These are phyloP conservation scores for Caenorhabditis inopinata DNA, from an alignment of 1,140 invertebrate species.

Conservation along the genomic window DNA sequence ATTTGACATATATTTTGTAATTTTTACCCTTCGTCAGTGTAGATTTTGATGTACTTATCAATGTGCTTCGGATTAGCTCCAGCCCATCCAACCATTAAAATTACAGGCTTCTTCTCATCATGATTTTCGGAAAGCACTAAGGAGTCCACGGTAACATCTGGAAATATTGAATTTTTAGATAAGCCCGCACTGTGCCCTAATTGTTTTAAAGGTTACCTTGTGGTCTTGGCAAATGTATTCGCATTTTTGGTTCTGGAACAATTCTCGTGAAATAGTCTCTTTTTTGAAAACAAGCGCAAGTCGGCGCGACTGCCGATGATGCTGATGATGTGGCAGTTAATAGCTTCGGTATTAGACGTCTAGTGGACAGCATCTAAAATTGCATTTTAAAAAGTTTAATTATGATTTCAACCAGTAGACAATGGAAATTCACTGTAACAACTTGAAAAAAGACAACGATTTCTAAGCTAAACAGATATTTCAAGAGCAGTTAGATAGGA, in stretches of 20 bases:
- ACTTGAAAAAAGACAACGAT: too few relatives aligned
- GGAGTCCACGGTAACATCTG: neutral
- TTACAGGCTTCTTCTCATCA: constrained; percentile 37
- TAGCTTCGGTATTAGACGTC: too few relatives aligned
- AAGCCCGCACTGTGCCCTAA: neutral
- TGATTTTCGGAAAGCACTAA: neutral
- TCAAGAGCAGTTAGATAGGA: too few relatives aligned
- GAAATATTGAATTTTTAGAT: neutral
- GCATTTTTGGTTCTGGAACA: constrained; percentile 11
- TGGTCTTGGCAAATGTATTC: neutral
- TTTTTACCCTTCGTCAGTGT: constrained; percentile 16
- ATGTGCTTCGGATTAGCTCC: constrained; percentile 37
- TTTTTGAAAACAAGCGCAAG: neutral
- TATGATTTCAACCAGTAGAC: too few relatives aligned
- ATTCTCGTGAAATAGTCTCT: neutral
- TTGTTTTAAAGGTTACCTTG: neutral
- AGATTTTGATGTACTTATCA: constrained; percentile 34
- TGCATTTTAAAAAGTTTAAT: too few relatives aligned
- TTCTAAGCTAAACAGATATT: too few relatives aligned
- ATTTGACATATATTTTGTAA: neutral
- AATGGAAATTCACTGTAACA: too few relatives aligned
- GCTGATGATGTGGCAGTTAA: neutral
- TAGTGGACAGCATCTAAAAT: too few relatives aligned
- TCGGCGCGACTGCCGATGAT: neutral
- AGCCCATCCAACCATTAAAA: constrained; percentile 41